Percentiles rank a stretch among this genome's conserved stretches.
These are phyloP conservation scores for Ridgeia piscesae DNA, from an alignment of 1,140 invertebrate species.

Conservation along the genomic window DNA sequence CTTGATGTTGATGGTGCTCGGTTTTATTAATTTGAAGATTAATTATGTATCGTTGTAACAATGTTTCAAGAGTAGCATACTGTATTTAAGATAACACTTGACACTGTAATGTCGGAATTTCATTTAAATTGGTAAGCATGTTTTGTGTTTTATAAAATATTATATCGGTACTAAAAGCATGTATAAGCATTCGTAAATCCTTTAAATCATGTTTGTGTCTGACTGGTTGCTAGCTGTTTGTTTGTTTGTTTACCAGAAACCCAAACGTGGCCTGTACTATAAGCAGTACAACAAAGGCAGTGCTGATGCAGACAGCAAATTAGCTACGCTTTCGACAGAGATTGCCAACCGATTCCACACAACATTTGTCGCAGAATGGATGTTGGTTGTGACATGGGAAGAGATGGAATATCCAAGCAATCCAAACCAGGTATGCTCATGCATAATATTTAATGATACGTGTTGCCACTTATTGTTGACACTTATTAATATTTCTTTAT, in stretches of 20 bases:
- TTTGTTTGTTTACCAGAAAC: neutral
- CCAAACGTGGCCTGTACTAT: neutral
- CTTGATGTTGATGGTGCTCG: neutral
- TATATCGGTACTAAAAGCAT: neutral
- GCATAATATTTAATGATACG: neutral
- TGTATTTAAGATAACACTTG: neutral
- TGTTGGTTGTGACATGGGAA: slow-evolving; percentile 9
- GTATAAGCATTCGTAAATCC: neutral
- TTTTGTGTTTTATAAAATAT: neutral
- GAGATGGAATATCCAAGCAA: slow-evolving; percentile 10
- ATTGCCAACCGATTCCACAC: neutral
- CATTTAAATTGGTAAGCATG: neutral
- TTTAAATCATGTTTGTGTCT: neutral
- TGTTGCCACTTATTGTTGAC: neutral
- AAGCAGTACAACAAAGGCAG: neutral
- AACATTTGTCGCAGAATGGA: neutral
- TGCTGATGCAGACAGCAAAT: neutral
- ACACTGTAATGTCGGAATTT: neutral
- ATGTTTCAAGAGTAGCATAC: neutral
- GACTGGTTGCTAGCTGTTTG: neutral
- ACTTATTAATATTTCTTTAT: too few species aligned
- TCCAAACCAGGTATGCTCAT: slow-evolving; percentile 7
- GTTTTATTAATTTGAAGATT: neutral
- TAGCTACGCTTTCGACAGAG: neutral
- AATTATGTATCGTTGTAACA: neutral